phyloP scores from a whole-genome alignment of 2,113 vertebrate species.

The Sinocyclocheilus anshuiensis region DNA sequence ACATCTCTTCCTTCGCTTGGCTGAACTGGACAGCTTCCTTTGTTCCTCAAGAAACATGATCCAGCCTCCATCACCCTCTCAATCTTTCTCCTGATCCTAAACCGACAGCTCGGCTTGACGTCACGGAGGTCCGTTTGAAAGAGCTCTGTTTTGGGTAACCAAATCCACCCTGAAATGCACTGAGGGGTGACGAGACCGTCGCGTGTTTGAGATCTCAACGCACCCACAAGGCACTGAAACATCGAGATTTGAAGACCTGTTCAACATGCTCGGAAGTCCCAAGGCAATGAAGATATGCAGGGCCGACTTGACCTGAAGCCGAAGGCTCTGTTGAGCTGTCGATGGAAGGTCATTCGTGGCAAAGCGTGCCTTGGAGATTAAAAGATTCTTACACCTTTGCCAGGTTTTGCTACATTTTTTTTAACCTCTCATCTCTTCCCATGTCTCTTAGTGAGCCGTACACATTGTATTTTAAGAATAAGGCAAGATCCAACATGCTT shows the following conservation, averaged over 20 bases:
- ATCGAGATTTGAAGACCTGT: slow-evolving; percentile 4
- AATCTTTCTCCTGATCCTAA: not conserved
- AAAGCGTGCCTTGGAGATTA: not conserved
- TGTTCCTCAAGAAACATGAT: slow-evolving; percentile 38
- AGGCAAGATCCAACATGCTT: slow-evolving; percentile 30
- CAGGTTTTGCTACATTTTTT: not conserved
- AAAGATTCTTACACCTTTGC: not conserved
- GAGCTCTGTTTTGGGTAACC: slow-evolving; percentile 13
- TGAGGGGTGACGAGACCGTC: not conserved
- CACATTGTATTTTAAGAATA: slow-evolving; percentile 2
- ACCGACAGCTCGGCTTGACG: not conserved
- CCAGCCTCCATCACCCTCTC: slow-evolving; percentile 15
- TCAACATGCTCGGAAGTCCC: not conserved
- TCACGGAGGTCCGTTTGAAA: not conserved
- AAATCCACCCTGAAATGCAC: slow-evolving; percentile 25
- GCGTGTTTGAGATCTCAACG: not conserved
- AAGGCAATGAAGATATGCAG: not conserved
- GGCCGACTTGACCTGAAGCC: not conserved
- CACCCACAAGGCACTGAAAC: slow-evolving; percentile 22
- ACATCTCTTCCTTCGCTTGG: slow-evolving; percentile 15
- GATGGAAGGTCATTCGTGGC: not conserved
- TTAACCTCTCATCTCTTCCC: not conserved
- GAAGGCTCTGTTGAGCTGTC: not conserved
- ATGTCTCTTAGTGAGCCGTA: not conserved
- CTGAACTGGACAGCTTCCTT: slow-evolving; percentile 31